A percentile compares a stretch with the other conserved stretches of the same genome.
phyloP scores from a whole-genome alignment of 2,888 invertebrate species.

The Pimpla rufipes region DNA sequence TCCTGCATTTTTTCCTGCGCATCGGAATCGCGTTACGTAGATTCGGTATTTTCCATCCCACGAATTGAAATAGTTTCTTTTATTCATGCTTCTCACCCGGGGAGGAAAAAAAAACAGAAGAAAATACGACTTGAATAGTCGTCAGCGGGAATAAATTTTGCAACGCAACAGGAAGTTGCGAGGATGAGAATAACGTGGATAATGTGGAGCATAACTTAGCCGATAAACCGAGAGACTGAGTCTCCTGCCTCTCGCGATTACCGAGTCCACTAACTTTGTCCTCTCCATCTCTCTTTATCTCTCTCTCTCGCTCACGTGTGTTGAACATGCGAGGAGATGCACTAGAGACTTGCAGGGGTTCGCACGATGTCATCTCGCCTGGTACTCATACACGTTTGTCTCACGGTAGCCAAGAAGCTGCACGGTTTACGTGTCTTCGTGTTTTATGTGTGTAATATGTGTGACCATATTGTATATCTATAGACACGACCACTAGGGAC shows the following conservation, averaged over 20 bases:
- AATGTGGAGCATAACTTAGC: slow-evolving; percentile 27
- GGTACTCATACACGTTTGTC: slow-evolving; percentile 63
- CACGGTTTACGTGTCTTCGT: background rate
- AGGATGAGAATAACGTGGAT: slow-evolving; percentile 49
- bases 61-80: slow-evolving; percentile 10
- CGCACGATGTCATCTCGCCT: slow-evolving; percentile 74
- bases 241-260: slow-evolving; percentile 26
- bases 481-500: background rate
- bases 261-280: slow-evolving; percentile 16
- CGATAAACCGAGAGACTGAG: slow-evolving; percentile 38
- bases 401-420: slow-evolving; percentile 45
- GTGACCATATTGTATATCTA: background rate
- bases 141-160: slow-evolving; percentile 17
- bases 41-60: slow-evolving; percentile 9
- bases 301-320: slow-evolving; percentile 23
- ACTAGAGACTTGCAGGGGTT: slow-evolving; percentile 79
- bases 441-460: no score
- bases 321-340: slow-evolving; percentile 50
- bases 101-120: slow-evolving; percentile 27
- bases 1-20: background rate
- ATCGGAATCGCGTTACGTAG: background rate
- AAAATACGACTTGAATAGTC: background rate
- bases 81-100: slow-evolving; percentile 19
- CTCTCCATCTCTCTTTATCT: background rate
- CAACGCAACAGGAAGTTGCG: slow-evolving; percentile 44